These are phyloP conservation scores for Siderastrea siderea DNA, from an alignment of 92 coral and sea anemone genomes.

Conservation along the genomic window DNA sequence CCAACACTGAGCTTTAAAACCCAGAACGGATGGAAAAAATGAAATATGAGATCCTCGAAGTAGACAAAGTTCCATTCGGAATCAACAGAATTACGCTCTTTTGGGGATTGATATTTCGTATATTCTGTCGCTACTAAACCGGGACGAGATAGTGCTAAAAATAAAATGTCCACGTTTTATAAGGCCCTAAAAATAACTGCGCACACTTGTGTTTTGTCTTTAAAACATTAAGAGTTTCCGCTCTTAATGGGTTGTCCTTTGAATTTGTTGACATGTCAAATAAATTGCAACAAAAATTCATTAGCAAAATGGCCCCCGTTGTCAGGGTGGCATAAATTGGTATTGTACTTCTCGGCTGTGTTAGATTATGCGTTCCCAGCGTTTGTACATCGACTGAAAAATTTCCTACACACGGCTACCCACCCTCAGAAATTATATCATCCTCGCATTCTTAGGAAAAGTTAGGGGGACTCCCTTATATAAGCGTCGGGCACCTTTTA, in stretches of 20 bases:
- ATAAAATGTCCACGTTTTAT: background rate
- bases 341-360: background rate
- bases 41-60: too few species aligned
- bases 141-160: background rate
- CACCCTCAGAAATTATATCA: too few species aligned
- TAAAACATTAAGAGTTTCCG: constrained; percentile 4
- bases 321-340: background rate
- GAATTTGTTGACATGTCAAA: constrained; percentile 4
- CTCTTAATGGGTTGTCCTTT: constrained; percentile 30
- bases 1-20: too few species aligned
- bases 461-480: too few species aligned
- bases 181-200: background rate
- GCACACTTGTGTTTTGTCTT: background rate
- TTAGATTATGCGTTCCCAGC: too few species aligned
- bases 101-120: background rate
- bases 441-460: too few species aligned
- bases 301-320: background rate
- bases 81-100: background rate
- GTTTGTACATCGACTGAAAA: too few species aligned
- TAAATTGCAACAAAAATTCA: constrained; percentile 6
- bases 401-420: too few species aligned
- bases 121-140: too few species aligned
- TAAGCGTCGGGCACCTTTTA: too few species aligned
- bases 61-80: background rate
- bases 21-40: too few species aligned